Conservation (phyloP, 2,797 vertebrate species). For the Vipera latastei region DNA sequence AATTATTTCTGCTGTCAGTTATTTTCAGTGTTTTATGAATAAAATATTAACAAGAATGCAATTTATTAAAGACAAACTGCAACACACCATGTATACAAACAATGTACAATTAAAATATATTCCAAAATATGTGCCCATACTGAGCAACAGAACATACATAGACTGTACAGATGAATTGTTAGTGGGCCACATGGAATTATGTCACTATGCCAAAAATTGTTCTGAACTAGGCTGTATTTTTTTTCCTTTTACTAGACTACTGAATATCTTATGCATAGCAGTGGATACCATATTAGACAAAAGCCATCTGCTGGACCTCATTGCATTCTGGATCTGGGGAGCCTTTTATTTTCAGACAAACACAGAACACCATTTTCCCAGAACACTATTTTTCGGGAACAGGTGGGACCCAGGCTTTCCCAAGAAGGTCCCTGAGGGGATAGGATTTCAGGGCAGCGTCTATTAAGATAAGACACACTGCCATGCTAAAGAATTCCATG, state of each 20-base stretch:
- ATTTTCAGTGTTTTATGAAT: not conserved
- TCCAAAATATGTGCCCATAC: not conserved
- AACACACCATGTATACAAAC: not conserved
- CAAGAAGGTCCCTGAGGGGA: conserved; percentile 7
- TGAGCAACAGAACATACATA: not conserved
- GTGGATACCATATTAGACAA: not conserved
- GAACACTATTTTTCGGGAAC: conserved; percentile 41
- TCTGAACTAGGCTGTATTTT: not conserved
- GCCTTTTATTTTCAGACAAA: not conserved
- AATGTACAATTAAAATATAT: not conserved
- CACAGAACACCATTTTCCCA: not conserved
- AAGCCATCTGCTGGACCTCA: not conserved
- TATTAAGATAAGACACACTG: conserved; percentile 44
- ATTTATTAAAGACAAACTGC: not conserved
- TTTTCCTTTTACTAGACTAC: not conserved
- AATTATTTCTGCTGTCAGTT: not conserved
- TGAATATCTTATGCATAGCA: not conserved
- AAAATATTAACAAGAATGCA: not conserved
- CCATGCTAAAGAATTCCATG: conserved; percentile 53
- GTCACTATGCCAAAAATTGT: not conserved
- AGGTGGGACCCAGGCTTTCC: conserved; percentile 31
- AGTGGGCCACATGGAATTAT: not conserved
- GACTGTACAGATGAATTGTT: not conserved
- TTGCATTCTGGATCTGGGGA: fast-evolving
- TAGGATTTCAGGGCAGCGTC: conserved; percentile 45